Conservation (phyloP, 2,797 vertebrate species). For the Pelodytes ibericus region DNA sequence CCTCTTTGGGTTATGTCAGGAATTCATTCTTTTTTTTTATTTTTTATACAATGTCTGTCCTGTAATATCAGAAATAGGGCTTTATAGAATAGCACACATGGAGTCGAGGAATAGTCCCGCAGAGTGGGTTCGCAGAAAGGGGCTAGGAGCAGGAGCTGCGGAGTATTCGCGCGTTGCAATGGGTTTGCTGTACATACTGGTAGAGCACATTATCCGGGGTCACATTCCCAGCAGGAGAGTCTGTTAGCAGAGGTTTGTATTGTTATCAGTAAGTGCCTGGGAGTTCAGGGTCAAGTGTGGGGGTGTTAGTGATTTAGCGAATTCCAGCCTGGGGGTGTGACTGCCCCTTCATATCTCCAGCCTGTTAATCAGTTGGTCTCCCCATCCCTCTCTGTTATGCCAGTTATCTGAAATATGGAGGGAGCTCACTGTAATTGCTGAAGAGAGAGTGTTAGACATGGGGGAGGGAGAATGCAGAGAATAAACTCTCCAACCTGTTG, state of each 20-base stretch:
- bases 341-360: background rate
- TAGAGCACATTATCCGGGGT: background rate
- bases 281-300: constrained; percentile 33
- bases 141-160: no score
- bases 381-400: constrained; percentile 1
- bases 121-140: no score
- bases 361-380: constrained; percentile 6
- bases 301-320: constrained; percentile 14
- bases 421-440: background rate
- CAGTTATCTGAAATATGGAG: constrained; percentile 8
- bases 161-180: no score
- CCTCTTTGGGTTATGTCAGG: no score
- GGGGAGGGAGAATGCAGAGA: background rate
- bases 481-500: no score
- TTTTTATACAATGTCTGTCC: no score
- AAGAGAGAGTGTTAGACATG: background rate
- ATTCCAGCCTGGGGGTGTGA: constrained; percentile 21
- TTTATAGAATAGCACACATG: no score
- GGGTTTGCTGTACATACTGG: no score
- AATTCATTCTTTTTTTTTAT: no score
- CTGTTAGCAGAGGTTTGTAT: constrained; percentile 6
- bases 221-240: background rate
- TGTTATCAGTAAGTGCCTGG: constrained; percentile 2
- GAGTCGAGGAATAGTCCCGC: no score
- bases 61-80: no score